Conservation (phyloP, 2,113 vertebrate species). For the Tylochromis polylepis region DNA sequence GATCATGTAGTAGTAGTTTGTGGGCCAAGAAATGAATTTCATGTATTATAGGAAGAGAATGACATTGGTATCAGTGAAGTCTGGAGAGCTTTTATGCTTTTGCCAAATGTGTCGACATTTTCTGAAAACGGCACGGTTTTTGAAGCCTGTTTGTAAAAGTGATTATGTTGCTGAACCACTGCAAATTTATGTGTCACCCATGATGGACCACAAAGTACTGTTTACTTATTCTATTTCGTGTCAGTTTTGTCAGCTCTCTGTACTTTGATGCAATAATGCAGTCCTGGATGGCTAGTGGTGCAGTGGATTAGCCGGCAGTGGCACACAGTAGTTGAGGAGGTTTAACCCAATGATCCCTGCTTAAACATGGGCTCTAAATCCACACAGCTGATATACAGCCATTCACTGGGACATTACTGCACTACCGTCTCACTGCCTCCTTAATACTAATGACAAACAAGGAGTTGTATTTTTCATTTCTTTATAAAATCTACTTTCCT, state of each 20-base stretch:
- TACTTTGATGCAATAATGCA: background rate
- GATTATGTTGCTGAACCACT: background rate
- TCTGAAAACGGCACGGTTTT: background rate
- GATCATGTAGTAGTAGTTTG: background rate
- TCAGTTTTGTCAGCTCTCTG: background rate
- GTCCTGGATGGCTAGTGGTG: conserved; percentile 18
- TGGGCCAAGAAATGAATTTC: background rate
- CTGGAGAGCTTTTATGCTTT: background rate
- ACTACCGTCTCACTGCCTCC: background rate
- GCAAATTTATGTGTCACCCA: background rate
- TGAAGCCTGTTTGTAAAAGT: background rate
- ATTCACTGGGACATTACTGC: background rate
- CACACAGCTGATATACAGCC: conserved; percentile 33
- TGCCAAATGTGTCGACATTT: background rate
- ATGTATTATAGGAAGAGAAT: background rate
- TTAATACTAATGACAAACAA: background rate
- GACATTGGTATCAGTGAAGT: background rate
- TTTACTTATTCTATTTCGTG: background rate
- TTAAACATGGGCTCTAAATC: conserved; percentile 52
- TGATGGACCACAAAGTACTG: background rate
- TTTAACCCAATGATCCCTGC: conserved; percentile 61
- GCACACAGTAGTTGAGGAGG: conserved; percentile 38
- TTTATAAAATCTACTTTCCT: background rate
- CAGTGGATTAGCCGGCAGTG: conserved; percentile 36
- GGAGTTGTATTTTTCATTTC: background rate